These are phyloP conservation scores for Teleiodes luculella DNA, from an alignment of 2,888 invertebrate species.

Conservation along the genomic window DNA sequence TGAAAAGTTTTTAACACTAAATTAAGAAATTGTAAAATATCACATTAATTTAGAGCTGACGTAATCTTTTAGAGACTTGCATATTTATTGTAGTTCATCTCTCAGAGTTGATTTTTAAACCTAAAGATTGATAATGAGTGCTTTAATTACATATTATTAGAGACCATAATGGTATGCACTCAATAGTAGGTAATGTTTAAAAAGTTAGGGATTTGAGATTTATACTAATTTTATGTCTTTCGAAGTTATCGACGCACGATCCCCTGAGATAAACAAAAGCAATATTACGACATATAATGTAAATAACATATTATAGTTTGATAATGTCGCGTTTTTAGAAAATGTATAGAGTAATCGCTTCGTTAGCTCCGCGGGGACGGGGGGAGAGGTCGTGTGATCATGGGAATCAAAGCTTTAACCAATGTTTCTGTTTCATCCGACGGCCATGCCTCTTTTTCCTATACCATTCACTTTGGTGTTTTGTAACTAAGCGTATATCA, in stretches of 20 bases:
- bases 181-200: slow-evolving; percentile 63
- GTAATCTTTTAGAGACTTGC: slow-evolving; percentile 67
- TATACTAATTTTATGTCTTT: slow-evolving; percentile 68
- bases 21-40: slow-evolving; percentile 53
- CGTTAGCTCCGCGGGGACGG: slow-evolving; percentile 62
- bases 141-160: slow-evolving; percentile 68
- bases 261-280: slow-evolving; percentile 77
- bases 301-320: slow-evolving; percentile 73
- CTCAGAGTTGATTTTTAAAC: slow-evolving; percentile 65
- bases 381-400: slow-evolving; percentile 68
- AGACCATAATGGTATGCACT: slow-evolving; percentile 65
- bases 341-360: slow-evolving; percentile 73
- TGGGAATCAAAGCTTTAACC: slow-evolving; percentile 78
- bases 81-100: slow-evolving; percentile 57
- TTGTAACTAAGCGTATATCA: background rate
- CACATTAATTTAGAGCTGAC: slow-evolving; percentile 60
- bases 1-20: slow-evolving; percentile 40
- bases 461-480: background rate
- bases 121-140: slow-evolving; percentile 69
- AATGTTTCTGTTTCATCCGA: slow-evolving; percentile 61
- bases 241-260: slow-evolving; percentile 68
- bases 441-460: slow-evolving; percentile 46
- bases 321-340: slow-evolving; percentile 75
- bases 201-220: slow-evolving; percentile 71
- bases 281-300: slow-evolving; percentile 78